Conservation (phyloP, 1,140 invertebrate species). For the Pseudomyrmex concolor region DNA sequence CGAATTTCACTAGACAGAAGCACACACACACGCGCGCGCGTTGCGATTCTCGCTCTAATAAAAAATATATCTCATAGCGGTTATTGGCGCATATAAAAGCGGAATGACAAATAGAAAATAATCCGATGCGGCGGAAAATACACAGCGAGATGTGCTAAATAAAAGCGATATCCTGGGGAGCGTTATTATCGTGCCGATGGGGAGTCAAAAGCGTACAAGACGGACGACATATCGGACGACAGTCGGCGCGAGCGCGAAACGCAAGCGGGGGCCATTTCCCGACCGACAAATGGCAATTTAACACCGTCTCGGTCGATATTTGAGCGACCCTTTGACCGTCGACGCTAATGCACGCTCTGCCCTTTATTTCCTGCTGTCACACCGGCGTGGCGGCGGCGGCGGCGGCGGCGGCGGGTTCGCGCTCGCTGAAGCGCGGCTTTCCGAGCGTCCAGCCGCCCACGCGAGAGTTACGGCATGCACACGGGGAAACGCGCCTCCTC, state of each 20-base stretch:
- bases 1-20: too few relatives aligned
- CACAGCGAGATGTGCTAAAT: not conserved
- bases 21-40: too few relatives aligned
- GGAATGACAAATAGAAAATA: not conserved
- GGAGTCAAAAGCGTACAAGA: constrained; percentile 37
- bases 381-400: constrained; percentile 49
- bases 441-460: constrained; percentile 57
- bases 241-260: constrained; percentile 36
- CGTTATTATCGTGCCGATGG: constrained; percentile 19
- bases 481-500: constrained; percentile 66
- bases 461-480: constrained; percentile 43
- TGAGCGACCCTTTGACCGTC: constrained; percentile 78
- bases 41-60: not conserved
- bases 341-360: constrained; percentile 77
- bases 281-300: constrained; percentile 80
- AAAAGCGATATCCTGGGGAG: not conserved
- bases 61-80: not conserved
- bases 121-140: not conserved
- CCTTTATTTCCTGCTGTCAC: constrained; percentile 82
- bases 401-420: constrained; percentile 35
- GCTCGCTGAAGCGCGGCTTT: constrained; percentile 46
- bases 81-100: not conserved
- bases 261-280: constrained; percentile 67
- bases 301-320: constrained; percentile 79
- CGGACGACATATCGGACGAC: constrained; percentile 62